Base-by-base conservation (phyloP, 2,797 vertebrate genomes). In the Zalophus californianus region DNA sequence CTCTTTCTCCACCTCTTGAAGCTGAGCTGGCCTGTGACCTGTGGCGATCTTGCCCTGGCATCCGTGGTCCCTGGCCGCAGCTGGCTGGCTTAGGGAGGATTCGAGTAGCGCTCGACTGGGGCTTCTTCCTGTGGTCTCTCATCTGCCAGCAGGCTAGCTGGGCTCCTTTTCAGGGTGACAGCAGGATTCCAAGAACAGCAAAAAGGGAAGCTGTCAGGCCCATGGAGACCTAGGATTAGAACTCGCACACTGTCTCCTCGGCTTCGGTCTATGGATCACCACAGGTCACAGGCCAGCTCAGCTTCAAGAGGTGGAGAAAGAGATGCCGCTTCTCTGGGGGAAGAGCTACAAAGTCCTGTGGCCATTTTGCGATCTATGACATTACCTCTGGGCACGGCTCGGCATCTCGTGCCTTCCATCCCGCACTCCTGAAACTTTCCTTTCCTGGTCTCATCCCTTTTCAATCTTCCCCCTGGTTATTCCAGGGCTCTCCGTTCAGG, bases 231-330 rank as follows among this genome's bases (percentile, higher is more conserved):
- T 44, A 27, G 16, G 44, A 44, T 20, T 80, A 27, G 56, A 92
- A 79, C 56, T 35, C 75, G 18, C 21, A 54, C 15, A 20, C 2
- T 23, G 18, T 77, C 68, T 44, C n/a, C 82, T 66, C 85, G 48
- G 23, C 56, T 80, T 41, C 9, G 1, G 58, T 64, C 56, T 89
- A 2, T 35, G 60, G 12, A 27, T 62, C 68, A 66, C 68, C 86
- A 27, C 38, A 80, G 93, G 50, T 70, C 62, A 20, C 58, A 90
- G 75, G 14, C 68, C 64, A 86, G n/a, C 91, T 64, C 21, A 50
- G 79, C 73, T n/a, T 60, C 66, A 54, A 41, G 32, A 41, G 8
- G 27, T 58, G 32, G 60, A 35, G n/a, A 86, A 82, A 35, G 4
- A 48, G 35, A 35, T 5, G 16, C 38, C 1, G 5, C 12, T 11